Percentiles rank a stretch among this genome's conserved stretches.
phyloP scores from a whole-genome alignment of 2,797 vertebrate genomes.

The Bryconaethiops microstoma region DNA sequence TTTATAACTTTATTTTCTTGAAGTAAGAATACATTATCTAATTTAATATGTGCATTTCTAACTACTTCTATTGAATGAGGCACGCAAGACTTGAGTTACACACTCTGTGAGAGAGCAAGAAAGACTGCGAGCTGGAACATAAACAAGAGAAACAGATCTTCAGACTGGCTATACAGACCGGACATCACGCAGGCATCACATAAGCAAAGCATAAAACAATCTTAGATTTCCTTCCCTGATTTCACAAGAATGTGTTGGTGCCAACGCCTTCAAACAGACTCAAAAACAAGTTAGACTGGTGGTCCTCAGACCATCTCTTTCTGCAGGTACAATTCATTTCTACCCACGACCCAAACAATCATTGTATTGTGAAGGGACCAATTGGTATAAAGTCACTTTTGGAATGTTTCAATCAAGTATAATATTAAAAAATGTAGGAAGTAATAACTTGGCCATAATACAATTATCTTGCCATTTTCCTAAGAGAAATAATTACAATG shows the following conservation, averaged over 20 bases:
- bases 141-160: background rate
- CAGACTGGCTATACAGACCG: background rate
- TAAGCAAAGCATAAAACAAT: background rate
- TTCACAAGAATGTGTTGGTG: no score
- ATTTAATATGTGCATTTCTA: slow-evolving; percentile 28
- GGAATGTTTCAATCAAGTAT: no score
- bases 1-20: slow-evolving; percentile 42
- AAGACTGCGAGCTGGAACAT: background rate
- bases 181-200: background rate
- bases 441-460: no score
- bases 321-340: background rate
- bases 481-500: no score
- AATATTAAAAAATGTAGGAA: no score
- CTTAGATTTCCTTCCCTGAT: background rate
- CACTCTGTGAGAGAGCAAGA: background rate
- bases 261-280: background rate
- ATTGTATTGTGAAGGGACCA: no score
- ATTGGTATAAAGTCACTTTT: no score
- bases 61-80: background rate
- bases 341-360: no score
- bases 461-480: no score
- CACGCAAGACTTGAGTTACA: slow-evolving; percentile 4
- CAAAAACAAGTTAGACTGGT: no score
- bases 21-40: slow-evolving; percentile 26
- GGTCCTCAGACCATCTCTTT: no score